These are phyloP conservation scores for Synanthedon vespiformis DNA, from an alignment of 2,888 invertebrate species.

Conservation along the genomic window DNA sequence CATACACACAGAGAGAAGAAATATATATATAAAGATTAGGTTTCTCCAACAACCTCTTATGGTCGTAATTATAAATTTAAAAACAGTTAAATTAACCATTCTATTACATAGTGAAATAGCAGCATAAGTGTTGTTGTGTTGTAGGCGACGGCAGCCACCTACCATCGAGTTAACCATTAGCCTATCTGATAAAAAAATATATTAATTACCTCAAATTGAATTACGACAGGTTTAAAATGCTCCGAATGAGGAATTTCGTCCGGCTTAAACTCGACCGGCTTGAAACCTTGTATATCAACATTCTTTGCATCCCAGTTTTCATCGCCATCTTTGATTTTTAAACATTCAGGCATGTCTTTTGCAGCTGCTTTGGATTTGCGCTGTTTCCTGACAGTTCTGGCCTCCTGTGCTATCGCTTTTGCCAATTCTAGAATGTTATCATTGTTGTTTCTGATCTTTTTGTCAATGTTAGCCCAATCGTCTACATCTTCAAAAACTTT, in stretches of 20 bases:
- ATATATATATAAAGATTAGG: no score
- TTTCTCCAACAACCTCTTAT: no score
- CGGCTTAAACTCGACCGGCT: conserved; percentile 20
- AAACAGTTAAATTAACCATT: no score
- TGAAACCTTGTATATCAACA: conserved; percentile 15
- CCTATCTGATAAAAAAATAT: no score
- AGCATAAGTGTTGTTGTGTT: no score
- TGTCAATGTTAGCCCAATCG: conserved; percentile 13
- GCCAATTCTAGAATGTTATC: background rate
- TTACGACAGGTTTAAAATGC: no score
- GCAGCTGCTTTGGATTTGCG: background rate
- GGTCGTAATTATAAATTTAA: no score
- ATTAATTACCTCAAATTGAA: no score
- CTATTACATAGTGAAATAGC: no score
- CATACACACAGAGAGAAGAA: no score
- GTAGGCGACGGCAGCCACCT: no score
- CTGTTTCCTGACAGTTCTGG: background rate
- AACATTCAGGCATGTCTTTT: background rate
- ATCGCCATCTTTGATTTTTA: background rate
- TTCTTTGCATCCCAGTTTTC: conserved; percentile 1
- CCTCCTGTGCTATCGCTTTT: background rate
- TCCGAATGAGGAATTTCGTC: conserved; percentile 10
- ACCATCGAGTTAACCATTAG: no score
- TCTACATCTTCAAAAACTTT: conserved; percentile 9
- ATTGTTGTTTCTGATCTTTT: conserved; percentile 9